Evolutionary conservation across 1,140 invertebrate species (phyloP).

Genomic region (Latrodectus geometricus): DNA sequence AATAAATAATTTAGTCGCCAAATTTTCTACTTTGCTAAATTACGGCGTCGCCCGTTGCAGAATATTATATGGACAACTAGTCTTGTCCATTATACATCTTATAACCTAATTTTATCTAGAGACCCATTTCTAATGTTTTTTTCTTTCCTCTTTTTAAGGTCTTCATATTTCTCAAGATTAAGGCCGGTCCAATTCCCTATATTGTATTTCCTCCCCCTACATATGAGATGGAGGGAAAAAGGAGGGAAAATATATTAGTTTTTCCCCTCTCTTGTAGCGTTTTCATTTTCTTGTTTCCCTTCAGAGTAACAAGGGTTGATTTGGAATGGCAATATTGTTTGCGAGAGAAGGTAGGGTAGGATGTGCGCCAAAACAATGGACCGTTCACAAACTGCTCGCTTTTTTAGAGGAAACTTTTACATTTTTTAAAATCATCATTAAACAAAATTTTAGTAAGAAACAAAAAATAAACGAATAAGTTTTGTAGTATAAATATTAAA

Average conservation of each 20-base stretch:
- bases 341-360: slow-evolving; percentile 12
- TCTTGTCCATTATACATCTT: slow-evolving; percentile 58
- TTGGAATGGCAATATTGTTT: slow-evolving; percentile 59
- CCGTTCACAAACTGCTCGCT: slow-evolving; percentile 25
- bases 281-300: slow-evolving; percentile 54
- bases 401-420: no score
- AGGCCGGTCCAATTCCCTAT: slow-evolving; percentile 54
- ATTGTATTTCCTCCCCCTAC: slow-evolving; percentile 45
- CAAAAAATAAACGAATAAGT: no score
- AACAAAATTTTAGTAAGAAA: no score
- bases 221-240: slow-evolving; percentile 11
- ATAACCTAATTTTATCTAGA: slow-evolving; percentile 54
- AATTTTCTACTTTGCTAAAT: slow-evolving; percentile 49
- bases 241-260: slow-evolving; percentile 52
- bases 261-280: slow-evolving; percentile 58
- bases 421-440: no score
- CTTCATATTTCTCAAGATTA: slow-evolving; percentile 59
- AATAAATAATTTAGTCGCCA: slow-evolving; percentile 56
- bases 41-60: neutral
- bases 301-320: slow-evolving; percentile 56
- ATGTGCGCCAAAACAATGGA: slow-evolving; percentile 25
- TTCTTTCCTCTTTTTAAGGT: slow-evolving; percentile 50
- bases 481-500: no score
- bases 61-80: slow-evolving; percentile 24
- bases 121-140: slow-evolving; percentile 42